Evolutionary conservation across 2,113 vertebrate species (phyloP).

Genomic region (Ammospiza nelsoni): DNA sequence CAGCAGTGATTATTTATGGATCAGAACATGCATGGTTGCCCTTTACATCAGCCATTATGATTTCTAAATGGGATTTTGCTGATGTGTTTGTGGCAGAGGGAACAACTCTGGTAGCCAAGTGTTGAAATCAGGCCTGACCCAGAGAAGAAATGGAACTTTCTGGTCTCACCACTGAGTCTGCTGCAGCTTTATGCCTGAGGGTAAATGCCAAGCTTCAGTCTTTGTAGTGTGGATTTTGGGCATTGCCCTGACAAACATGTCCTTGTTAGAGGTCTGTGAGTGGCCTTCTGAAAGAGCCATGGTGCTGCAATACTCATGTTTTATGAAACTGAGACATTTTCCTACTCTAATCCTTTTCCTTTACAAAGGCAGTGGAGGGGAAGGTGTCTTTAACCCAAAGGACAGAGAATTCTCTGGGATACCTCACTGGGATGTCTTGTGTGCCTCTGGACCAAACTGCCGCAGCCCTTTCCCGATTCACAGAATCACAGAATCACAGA

Average conservation of each 20-base stretch:
- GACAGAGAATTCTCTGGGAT: neutral
- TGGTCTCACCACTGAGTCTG: neutral
- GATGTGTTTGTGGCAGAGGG: conserved; percentile 9
- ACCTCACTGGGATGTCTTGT: neutral
- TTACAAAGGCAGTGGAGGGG: neutral
- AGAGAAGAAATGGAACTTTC: neutral
- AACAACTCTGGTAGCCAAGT: conserved; percentile 4
- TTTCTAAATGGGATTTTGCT: conserved; percentile 26
- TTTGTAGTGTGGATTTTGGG: neutral
- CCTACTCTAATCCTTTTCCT: neutral
- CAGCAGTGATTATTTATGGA: neutral
- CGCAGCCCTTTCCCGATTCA: neutral
- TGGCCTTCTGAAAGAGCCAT: neutral
- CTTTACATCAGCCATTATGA: neutral
- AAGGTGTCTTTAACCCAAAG: neutral
- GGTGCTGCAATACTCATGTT: neutral
- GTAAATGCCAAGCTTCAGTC: neutral
- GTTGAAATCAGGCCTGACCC: neutral
- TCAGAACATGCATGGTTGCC: neutral
- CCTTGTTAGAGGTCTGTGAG: neutral
- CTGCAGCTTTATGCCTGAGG: neutral
- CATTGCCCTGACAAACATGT: neutral
- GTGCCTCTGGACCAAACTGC: neutral
- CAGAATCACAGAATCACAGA: neutral
- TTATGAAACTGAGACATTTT: neutral